Conservation (phyloP, 2,113 vertebrate species). For the Trichechus manatus region DNA sequence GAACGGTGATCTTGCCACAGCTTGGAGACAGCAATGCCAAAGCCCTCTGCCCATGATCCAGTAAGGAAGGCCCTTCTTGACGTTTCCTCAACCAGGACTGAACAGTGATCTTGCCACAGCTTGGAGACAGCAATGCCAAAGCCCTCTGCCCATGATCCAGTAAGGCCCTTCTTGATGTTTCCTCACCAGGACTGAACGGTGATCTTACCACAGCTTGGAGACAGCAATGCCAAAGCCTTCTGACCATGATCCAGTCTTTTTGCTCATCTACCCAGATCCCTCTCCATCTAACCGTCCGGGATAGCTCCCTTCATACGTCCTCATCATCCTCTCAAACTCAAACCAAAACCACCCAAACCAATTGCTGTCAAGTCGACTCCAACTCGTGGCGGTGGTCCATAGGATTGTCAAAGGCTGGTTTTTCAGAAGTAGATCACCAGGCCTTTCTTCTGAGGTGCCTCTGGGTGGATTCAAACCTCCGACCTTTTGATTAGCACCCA, state of each 20-base stretch:
- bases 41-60: neutral
- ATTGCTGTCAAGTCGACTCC: too few species aligned
- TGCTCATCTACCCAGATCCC: neutral
- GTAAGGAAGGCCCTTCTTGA: neutral
- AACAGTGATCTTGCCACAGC: neutral
- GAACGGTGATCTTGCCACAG: slow-evolving; percentile 5
- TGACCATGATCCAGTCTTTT: neutral
- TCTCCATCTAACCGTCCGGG: neutral
- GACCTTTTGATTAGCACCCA: too few species aligned
- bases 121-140: too few species aligned
- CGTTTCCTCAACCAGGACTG: too few species aligned
- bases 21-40: too few species aligned
- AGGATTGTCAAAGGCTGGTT: too few species aligned
- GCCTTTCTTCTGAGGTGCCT: too few species aligned
- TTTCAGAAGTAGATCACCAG: too few species aligned
- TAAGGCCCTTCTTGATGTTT: neutral
- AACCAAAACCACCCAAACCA: neutral
- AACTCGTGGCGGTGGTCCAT: too few species aligned
- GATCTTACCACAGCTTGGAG: neutral
- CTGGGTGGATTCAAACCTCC: too few species aligned
- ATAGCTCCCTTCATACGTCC: neutral
- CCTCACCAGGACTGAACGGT: too few species aligned
- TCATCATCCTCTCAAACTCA: neutral
- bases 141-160: neutral
- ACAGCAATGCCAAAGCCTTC: too few species aligned